Evolutionary conservation across 2,797 vertebrate species (phyloP), one percentile per base, ranked within the genome.

Genomic region (Moxostoma hubbsi): DNA sequence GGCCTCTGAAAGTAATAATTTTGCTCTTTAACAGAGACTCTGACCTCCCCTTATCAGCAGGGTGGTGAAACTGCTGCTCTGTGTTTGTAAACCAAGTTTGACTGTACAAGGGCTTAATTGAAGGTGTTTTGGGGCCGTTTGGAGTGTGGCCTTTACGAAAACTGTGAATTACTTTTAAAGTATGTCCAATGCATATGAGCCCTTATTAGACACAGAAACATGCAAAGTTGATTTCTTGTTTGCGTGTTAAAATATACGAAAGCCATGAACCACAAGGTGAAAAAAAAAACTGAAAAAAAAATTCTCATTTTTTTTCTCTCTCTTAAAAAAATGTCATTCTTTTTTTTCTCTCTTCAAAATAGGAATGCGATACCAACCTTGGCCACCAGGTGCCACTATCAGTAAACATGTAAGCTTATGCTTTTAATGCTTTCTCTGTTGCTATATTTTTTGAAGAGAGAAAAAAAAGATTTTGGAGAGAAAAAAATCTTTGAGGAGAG

Each of bases 161-260:
- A 84, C 85, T 86, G 85, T 86, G 85, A 86, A 57, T 79, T 75
- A 24, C 54, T 83, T 64, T 24, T 24, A 24, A 1, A 24, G 36
- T 59, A 57, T 79, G 49, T 77, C 13, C 24, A 49, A 10, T 76
- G 16, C 53, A 81, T 18, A 78, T 63, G 11, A 80, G 63, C 63
- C 50, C 46, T 9, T 36, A 18, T 64, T 9, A 58, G 16, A 65
- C 51, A 70, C 75, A 36, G 18, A 71, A 62, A 72, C 57, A 72
- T 58, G 54, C 55, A 74, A 69, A n/a, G 2, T 15, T 54, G 58
- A 45, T 47, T 47, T n/a, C 13, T 61, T 61, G 4, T 12, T 5
- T n/a, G 4, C 13, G 57, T 10, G 5, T 72, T 10, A 65, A 2
- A 24, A 24, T 18, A 18, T 18, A 18, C 18, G 18, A 1, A 18